Evolutionary conservation across 53 echinoderm and acorn worm species (phyloP).

Genomic region (Echinarachnius parma): DNA sequence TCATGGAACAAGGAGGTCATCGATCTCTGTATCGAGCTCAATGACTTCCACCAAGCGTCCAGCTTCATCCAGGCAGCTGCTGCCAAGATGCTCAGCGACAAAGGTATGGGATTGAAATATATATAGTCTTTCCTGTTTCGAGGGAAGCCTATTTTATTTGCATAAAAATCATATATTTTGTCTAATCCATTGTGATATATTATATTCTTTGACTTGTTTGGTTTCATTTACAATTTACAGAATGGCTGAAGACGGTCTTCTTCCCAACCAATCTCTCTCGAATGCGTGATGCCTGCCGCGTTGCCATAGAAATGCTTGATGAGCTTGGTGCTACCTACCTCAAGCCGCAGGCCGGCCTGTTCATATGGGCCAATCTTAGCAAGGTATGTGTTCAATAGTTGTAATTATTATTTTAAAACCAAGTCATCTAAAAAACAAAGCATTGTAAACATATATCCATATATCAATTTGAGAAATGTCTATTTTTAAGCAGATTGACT

Average conservation of each 20-base stretch:
- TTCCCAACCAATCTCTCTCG: conserved; percentile 56
- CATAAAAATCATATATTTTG: too few relatives aligned
- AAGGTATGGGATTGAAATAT: conserved; percentile 53
- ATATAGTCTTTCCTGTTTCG: background rate
- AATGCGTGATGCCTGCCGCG: conserved; percentile 40
- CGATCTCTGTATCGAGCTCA: conserved; percentile 8
- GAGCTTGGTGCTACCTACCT: conserved; percentile 61
- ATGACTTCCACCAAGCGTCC: conserved; percentile 50
- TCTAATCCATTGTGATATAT: too few relatives aligned
- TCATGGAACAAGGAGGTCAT: conserved; percentile 40
- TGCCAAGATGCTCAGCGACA: conserved; percentile 50
- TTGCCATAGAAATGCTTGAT: conserved; percentile 44
- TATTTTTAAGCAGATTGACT: too few relatives aligned
- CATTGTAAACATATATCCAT: too few relatives aligned
- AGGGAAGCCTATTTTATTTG: background rate
- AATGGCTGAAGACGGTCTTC: conserved; percentile 56
- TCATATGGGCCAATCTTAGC: conserved; percentile 63
- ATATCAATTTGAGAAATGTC: too few relatives aligned
- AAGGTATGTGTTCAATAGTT: conserved; percentile 34
- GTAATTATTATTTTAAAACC: too few relatives aligned
- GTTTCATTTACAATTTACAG: too few relatives aligned
- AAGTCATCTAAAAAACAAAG: too few relatives aligned
- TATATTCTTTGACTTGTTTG: too few relatives aligned
- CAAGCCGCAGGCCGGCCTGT: conserved; percentile 58
- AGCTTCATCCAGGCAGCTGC: conserved; percentile 52